Conservation (phyloP, 2,797 vertebrate genomes). For the Pangasius macronema region DNA sequence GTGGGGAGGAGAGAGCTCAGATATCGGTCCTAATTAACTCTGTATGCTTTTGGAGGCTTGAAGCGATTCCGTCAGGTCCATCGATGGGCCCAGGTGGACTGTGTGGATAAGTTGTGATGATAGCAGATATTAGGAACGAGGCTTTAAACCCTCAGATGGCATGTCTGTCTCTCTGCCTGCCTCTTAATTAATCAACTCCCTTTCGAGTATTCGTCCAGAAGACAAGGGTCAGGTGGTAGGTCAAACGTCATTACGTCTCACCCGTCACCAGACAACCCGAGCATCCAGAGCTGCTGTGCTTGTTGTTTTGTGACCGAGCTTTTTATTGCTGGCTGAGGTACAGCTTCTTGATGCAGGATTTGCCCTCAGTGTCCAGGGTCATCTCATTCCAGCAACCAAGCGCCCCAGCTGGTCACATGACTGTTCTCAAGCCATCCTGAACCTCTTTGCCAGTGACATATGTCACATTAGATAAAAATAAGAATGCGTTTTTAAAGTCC, state of each 20-base stretch:
- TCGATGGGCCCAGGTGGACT: conserved; percentile 1
- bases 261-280: too few relatives aligned
- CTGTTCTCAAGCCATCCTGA: conserved; percentile 23
- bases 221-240: too few relatives aligned
- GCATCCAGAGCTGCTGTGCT: conserved; percentile 32
- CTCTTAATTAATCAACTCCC: conserved; percentile 39
- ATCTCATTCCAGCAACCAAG: conserved; percentile 30
- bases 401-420: conserved; percentile 18
- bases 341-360: conserved; percentile 22
- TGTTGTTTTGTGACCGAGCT: conserved; percentile 40
- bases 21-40: conserved; percentile 41
- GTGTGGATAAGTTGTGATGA: conserved; percentile 29
- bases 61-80: conserved; percentile 22
- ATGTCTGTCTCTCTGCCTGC: conserved; percentile 21
- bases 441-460: conserved; percentile 13
- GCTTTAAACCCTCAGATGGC: conserved; percentile 23
- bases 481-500: conserved; percentile 5
- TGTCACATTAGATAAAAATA: conserved; percentile 45
- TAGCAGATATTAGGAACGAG: conserved; percentile 32
- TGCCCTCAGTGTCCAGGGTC: conserved; percentile 23
- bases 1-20: conserved; percentile 6
- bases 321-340: conserved; percentile 40
- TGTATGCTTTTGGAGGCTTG: conserved; percentile 31
- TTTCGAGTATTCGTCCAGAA: too few relatives aligned
- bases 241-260: too few relatives aligned